These are phyloP conservation scores for Tragelaphus imberbis DNA, from an alignment of 2,113 vertebrate species.

Conservation along the genomic window DNA sequence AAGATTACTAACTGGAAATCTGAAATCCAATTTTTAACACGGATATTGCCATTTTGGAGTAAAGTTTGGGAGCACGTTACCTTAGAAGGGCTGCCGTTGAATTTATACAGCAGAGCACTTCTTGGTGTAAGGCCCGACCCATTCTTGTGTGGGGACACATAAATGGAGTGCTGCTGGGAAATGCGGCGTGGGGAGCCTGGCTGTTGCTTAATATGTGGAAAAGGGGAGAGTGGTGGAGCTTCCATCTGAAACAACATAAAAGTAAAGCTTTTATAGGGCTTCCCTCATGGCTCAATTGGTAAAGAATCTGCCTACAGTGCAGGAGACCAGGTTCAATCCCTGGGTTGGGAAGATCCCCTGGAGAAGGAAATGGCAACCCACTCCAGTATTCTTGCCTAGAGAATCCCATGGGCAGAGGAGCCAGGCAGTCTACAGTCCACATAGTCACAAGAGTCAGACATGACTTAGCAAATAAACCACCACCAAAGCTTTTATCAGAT, in stretches of 20 bases:
- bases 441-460: background rate
- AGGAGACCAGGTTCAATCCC: background rate
- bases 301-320: background rate
- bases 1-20: background rate
- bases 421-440: background rate
- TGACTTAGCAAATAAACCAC: background rate
- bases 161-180: slow-evolving; percentile 92
- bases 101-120: slow-evolving; percentile 88
- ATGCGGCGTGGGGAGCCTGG: slow-evolving; percentile 91
- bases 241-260: slow-evolving; percentile 81
- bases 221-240: slow-evolving; percentile 91
- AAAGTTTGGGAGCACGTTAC: slow-evolving; percentile 67
- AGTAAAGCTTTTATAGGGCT: background rate
- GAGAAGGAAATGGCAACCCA: background rate
- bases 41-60: background rate
- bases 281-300: background rate
- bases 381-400: background rate
- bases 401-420: background rate
- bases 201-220: slow-evolving; percentile 88
- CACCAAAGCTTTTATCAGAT: background rate
- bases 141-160: slow-evolving; percentile 94
- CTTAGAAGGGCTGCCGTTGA: slow-evolving; percentile 95
- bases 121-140: slow-evolving; percentile 81
- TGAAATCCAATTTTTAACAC: slow-evolving; percentile 1
- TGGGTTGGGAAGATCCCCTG: background rate